Base-by-base conservation (phyloP, 2,113 vertebrate species). In the Aphyosemion australe region DNA sequence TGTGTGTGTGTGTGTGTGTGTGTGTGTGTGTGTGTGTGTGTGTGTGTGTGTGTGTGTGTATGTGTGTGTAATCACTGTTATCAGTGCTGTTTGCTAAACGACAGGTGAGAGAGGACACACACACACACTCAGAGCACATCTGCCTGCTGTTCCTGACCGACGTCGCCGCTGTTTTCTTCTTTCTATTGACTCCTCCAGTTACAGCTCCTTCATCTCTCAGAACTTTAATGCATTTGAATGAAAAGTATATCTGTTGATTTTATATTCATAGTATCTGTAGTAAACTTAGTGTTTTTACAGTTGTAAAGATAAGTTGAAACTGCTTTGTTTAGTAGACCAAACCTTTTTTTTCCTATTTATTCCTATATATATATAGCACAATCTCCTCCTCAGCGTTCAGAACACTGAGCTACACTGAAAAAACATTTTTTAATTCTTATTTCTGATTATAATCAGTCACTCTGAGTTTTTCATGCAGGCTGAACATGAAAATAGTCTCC, bases 101-200 rank as follows among this genome's bases (percentile, higher is more conserved):
- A 85, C 87, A 91, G 90, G 87, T 91, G 90, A 88, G 74, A 72
- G 74, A 74, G 70, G 57, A 59, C 50, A 62, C 60, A 61, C 55
- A 73, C 43, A 62, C 52, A 63, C 66, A 61, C 48, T 19, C 11
- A 18, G 6, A 42, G 68, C 77, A 78, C 87, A 88, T 85, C 82
- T 91, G 84, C 82, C 84, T 84, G 78, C 72, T 85, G 86, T 74
- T 68, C 31, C 52, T 20, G 20, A 77, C 57, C 60, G 6, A 18
- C 31, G 39, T 65, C 14, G 4, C 49, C 47, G 31, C 42, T 31
- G 19, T 81, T 26, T 19, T 54, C 18, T 10, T 66, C 43, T 56
- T 16, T 6, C 65, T 49, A 48, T 74, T 64, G 13, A 26, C 45
- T 74, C 9, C 49, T 32, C 18, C 26, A 21, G 49, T 74, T 55